phyloP scores from a whole-genome alignment of 2,113 vertebrate species.

The Oceanodroma tethys region DNA sequence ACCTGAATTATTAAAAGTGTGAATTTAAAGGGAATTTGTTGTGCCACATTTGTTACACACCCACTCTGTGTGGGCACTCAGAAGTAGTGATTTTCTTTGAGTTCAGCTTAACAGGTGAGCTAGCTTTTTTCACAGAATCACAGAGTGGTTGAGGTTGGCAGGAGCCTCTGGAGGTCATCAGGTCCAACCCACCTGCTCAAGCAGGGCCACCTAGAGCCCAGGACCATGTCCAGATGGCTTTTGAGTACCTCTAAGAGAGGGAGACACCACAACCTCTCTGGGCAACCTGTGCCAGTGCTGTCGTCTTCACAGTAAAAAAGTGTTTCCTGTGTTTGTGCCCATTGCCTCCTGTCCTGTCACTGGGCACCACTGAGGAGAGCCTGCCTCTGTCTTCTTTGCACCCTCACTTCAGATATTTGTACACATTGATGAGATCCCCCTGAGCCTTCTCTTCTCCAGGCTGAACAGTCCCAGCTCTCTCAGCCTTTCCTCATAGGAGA shows the following conservation, averaged over 20 bases:
- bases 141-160: not conserved
- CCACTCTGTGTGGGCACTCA: not conserved
- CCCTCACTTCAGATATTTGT: not conserved
- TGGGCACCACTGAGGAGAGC: not conserved
- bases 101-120: not conserved
- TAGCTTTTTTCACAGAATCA: not conserved
- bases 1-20: not conserved
- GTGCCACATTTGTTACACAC: not conserved
- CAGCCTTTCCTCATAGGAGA: not conserved
- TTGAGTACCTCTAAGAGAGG: not conserved
- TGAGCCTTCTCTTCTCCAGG: not conserved
- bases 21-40: slow-evolving; percentile 40
- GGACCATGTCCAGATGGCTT: not conserved
- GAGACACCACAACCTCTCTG: not conserved
- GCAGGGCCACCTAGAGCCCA: not conserved
- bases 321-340: not conserved
- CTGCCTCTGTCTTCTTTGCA: not conserved
- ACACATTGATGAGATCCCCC: not conserved
- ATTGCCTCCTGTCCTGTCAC: not conserved
- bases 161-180: not conserved
- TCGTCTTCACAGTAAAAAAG: not conserved
- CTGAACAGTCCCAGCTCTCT: not conserved
- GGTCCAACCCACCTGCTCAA: not conserved
- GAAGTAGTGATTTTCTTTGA: not conserved
- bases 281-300: not conserved